phyloP scores from a whole-genome alignment of 2,888 invertebrate genomes.

The Bursaphelenchus okinawaensis region DNA sequence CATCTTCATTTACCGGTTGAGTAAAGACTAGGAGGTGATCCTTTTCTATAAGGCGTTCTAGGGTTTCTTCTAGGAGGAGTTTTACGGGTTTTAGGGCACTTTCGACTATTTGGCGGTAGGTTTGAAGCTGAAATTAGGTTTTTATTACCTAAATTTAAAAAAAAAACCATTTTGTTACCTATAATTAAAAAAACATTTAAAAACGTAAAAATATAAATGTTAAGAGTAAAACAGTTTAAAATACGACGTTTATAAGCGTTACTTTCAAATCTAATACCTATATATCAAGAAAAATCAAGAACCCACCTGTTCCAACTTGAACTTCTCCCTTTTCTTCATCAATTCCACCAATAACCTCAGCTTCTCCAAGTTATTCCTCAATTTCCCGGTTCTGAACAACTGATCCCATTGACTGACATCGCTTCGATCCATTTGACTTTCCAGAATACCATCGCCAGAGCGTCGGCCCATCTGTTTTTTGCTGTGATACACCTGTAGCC shows the following conservation, averaged over 20 bases:
- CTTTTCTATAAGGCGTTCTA: slow-evolving; percentile 26
- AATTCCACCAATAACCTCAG: slow-evolving; percentile 85
- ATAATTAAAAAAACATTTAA: neutral
- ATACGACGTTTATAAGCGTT: too few relatives aligned
- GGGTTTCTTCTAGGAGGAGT: slow-evolving; percentile 16
- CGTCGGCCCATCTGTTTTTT: slow-evolving; percentile 18
- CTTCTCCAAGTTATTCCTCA: slow-evolving; percentile 86
- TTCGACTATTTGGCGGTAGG: slow-evolving; percentile 11
- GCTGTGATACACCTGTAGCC: slow-evolving; percentile 66
- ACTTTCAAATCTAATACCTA: neutral
- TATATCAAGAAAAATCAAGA: neutral
- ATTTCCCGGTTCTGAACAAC: slow-evolving; percentile 33
- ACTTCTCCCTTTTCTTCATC: slow-evolving; percentile 87
- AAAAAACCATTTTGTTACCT: too few relatives aligned
- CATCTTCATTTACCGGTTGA: slow-evolving; percentile 36
- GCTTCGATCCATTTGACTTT: neutral
- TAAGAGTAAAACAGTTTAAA: too few relatives aligned
- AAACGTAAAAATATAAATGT: neutral
- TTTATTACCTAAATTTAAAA: too few relatives aligned
- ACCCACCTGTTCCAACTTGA: slow-evolving; percentile 64
- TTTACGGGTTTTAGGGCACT: slow-evolving; percentile 12
- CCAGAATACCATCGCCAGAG: slow-evolving; percentile 7
- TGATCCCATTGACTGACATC: neutral
- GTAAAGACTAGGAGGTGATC: slow-evolving; percentile 38
- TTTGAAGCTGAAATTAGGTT: slow-evolving; percentile 6